phyloP scores from a whole-genome alignment of 2,113 vertebrate genomes.

The Anguilla japonica region DNA sequence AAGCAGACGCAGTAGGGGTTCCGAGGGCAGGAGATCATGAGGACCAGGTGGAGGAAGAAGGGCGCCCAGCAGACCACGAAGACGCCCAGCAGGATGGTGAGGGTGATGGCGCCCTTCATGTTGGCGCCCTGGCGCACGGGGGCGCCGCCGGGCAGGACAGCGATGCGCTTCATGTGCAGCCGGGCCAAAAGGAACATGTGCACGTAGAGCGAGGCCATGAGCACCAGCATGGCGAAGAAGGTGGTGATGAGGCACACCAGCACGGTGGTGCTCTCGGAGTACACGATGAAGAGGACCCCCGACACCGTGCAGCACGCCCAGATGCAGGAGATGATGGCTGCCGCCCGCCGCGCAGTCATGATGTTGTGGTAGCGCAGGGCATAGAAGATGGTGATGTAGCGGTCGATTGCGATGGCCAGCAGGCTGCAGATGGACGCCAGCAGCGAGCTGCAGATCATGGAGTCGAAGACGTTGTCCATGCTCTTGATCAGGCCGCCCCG shows the following conservation, averaged over 20 bases:
- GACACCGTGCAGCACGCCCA: conserved; percentile 47
- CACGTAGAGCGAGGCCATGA: conserved; percentile 54
- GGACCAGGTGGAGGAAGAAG: conserved; percentile 57
- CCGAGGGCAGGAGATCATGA: conserved; percentile 54
- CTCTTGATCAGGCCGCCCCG: conserved; percentile 43
- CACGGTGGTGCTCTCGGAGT: conserved; percentile 45
- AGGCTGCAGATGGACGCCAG: conserved; percentile 54
- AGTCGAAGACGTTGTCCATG: conserved; percentile 56
- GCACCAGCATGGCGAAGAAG: conserved; percentile 52
- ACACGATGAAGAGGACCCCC: conserved; percentile 50
- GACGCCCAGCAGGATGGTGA: conserved; percentile 52
- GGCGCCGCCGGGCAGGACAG: conserved; percentile 38
- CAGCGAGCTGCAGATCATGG: conserved; percentile 55
- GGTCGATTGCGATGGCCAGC: conserved; percentile 51
- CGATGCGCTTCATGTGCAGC: conserved; percentile 52
- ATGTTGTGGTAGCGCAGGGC: conserved; percentile 55
- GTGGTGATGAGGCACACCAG: conserved; percentile 50
- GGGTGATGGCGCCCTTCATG: conserved; percentile 54
- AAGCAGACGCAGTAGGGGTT: conserved; percentile 56
- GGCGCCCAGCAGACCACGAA: conserved; percentile 57
- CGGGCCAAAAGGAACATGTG: conserved; percentile 56
- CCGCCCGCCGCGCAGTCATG: conserved; percentile 47
- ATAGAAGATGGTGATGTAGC: conserved; percentile 55
- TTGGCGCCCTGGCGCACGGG: conserved; percentile 49
- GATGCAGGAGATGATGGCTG: conserved; percentile 41